phyloP scores from a whole-genome alignment of 2,113 vertebrate genomes.

The Drymodes brunneopygia region DNA sequence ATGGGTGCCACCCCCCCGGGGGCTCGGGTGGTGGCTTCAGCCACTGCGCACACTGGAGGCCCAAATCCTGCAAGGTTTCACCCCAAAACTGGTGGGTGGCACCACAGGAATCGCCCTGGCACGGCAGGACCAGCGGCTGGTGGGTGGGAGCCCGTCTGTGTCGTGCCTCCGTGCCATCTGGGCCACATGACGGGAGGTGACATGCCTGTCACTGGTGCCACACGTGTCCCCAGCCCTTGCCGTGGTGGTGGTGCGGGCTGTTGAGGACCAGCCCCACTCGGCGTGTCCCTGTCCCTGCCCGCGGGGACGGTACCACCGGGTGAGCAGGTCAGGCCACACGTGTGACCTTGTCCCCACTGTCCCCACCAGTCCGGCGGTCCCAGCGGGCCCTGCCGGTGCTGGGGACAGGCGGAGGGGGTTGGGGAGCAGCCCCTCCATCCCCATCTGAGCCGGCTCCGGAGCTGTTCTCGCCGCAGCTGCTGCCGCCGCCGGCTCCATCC shows the following conservation, averaged over 20 bases:
- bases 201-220: rapidly evolving
- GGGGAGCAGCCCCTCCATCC: not conserved
- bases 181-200: not conserved
- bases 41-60: rapidly evolving
- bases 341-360: not conserved
- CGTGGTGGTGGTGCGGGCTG: rapidly evolving
- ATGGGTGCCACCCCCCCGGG: rapidly evolving
- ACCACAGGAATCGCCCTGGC: rapidly evolving
- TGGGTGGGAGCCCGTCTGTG: not conserved
- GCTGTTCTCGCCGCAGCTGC: not conserved
- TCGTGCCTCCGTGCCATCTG: rapidly evolving
- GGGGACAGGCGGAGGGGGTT: not conserved
- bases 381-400: rapidly evolving
- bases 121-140: rapidly evolving
- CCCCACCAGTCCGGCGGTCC: not conserved
- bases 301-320: rapidly evolving
- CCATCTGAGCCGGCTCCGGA: not conserved
- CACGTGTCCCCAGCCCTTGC: not conserved
- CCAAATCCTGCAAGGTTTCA: not conserved
- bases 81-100: not conserved
- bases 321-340: rapidly evolving
- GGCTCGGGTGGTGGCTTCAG: not conserved
- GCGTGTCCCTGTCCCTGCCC: not conserved
- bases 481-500: not conserved
- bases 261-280: rapidly evolving